Percentiles rank a stretch among this genome's conserved stretches.
phyloP scores from a whole-genome alignment of 2,888 invertebrate species.

The Ormyrus pomaceus region DNA sequence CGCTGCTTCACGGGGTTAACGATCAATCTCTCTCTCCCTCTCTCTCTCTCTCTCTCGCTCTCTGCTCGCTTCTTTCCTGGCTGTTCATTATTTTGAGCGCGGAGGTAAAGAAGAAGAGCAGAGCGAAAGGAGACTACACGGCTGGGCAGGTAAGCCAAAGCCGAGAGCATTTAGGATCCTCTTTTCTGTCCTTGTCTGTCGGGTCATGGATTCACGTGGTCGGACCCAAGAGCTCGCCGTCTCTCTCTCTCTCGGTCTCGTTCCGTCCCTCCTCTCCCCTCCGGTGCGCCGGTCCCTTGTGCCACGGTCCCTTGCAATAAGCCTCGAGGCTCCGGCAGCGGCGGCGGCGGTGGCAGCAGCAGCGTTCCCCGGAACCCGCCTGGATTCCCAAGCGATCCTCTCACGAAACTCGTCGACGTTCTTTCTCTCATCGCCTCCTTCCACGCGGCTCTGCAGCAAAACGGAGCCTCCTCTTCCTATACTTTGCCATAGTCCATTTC shows the following conservation, averaged over 20 bases:
- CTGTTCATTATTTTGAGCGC: slow-evolving; percentile 58
- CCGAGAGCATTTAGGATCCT: slow-evolving; percentile 39
- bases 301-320: slow-evolving; percentile 42
- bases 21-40: slow-evolving; percentile 61
- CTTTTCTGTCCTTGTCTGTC: slow-evolving; percentile 26
- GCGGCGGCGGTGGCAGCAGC: slow-evolving; percentile 2
- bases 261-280: background rate
- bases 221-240: slow-evolving; percentile 9
- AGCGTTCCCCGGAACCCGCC: slow-evolving; percentile 43
- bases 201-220: slow-evolving; percentile 61
- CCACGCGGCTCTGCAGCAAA: background rate
- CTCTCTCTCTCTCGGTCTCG: background rate
- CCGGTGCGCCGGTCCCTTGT: background rate
- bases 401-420: slow-evolving; percentile 39
- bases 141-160: slow-evolving; percentile 41
- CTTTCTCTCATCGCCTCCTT: slow-evolving; percentile 13
- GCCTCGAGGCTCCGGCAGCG: slow-evolving; percentile 35
- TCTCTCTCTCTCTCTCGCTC: slow-evolving; percentile 53
- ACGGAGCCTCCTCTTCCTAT: background rate
- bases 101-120: slow-evolving; percentile 42
- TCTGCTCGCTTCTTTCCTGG: slow-evolving; percentile 51
- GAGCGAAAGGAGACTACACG: background rate
- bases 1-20: slow-evolving; percentile 58
- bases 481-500: background rate
- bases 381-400: slow-evolving; percentile 52